phyloP scores from a whole-genome alignment of 2,113 vertebrate genomes.

The Mystacornis crossleyi region DNA sequence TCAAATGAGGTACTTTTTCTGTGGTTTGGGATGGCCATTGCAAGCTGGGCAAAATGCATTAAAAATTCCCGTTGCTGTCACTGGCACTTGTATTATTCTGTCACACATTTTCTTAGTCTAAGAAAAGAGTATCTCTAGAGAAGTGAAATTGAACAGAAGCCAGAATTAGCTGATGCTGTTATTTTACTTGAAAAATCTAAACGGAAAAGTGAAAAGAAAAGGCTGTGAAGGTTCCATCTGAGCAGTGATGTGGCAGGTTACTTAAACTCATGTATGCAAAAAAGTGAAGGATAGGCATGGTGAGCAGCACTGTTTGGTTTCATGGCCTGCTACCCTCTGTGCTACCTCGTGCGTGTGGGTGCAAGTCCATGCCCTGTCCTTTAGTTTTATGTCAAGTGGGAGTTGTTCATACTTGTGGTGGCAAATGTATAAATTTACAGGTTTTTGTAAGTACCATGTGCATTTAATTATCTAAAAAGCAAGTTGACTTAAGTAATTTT shows the following conservation, averaged over 20 bases:
- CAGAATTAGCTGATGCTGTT: neutral
- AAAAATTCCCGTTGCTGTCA: neutral
- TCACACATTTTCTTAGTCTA: neutral
- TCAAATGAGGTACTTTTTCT: neutral
- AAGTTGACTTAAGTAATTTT: neutral
- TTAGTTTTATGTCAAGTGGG: neutral
- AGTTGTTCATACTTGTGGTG: neutral
- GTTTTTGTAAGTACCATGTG: neutral
- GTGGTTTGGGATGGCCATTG: neutral
- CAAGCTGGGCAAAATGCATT: neutral
- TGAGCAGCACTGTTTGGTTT: neutral
- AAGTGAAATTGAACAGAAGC: neutral
- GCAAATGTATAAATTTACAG: neutral
- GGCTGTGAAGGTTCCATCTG: neutral
- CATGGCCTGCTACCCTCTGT: neutral
- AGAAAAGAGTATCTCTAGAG: neutral
- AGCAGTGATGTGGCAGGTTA: neutral
- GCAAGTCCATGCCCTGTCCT: neutral
- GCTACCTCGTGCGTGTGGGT: fast-evolving
- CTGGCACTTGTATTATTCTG: neutral
- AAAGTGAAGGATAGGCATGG: neutral
- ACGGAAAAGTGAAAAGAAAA: neutral
- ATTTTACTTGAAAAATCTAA: neutral
- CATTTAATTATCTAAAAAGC: neutral
- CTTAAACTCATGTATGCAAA: neutral